A percentile compares a stretch with the other conserved stretches of the same genome.
Evolutionary conservation across 2,888 invertebrate genomes (phyloP).

Genomic region (Mythimna albipuncta): DNA sequence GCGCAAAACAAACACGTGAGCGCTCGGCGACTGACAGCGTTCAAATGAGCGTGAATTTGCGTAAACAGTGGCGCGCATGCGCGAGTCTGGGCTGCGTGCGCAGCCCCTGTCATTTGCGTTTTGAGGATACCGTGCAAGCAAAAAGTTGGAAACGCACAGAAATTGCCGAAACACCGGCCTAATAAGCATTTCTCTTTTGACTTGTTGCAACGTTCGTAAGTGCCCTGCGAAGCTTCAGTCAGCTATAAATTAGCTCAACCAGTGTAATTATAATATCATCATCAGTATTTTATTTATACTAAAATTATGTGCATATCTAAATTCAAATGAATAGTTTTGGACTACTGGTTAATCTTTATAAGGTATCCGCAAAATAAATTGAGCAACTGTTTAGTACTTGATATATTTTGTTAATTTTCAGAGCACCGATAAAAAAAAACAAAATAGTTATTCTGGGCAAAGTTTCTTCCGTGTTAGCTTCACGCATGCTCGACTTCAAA

Average conservation of each 20-base stretch:
- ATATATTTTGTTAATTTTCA: constrained; percentile 1
- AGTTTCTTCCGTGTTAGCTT: constrained; percentile 1
- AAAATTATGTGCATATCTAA: not conserved
- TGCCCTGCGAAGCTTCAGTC: not conserved
- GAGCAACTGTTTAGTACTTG: not conserved
- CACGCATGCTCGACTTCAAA: constrained; percentile 3
- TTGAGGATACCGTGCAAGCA: constrained; percentile 34
- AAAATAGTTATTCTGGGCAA: constrained; percentile 1
- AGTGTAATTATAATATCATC: not conserved
- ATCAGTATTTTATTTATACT: not conserved
- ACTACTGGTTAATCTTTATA: not conserved
- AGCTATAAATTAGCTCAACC: not conserved
- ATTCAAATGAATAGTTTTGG: not conserved
- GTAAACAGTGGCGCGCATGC: constrained; percentile 51
- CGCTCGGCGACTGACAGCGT: constrained; percentile 47
- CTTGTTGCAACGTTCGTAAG: constrained; percentile 23
- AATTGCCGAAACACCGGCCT: constrained; percentile 44
- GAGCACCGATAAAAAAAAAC: constrained; percentile 5
- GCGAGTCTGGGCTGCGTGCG: constrained; percentile 38
- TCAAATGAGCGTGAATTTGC: constrained; percentile 56
- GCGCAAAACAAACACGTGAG: constrained; percentile 53
- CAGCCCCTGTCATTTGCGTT: constrained; percentile 39
- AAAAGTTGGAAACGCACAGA: constrained; percentile 32
- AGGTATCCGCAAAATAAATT: not conserved
- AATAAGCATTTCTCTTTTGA: constrained; percentile 25